Evolutionary conservation across 2,797 vertebrate species (phyloP), one percentile per base, ranked within the genome.

Genomic region (Cossypha caffra): DNA sequence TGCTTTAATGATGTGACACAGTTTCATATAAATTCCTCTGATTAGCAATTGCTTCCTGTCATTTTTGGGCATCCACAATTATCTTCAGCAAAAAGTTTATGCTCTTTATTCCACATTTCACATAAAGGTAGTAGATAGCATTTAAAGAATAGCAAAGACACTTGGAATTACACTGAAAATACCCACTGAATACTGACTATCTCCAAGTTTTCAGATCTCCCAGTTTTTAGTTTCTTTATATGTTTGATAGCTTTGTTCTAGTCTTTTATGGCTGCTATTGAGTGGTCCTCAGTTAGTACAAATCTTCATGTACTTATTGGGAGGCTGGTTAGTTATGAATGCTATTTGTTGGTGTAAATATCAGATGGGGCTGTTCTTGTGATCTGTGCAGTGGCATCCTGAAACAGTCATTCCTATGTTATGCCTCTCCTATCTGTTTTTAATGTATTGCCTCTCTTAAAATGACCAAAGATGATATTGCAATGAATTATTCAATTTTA

Each of bases 401-500:
- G 50, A 91, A 86, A 23, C 52, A 67, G 3, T 24, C 6, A 47
- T 74, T 67, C 47, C 11, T 67, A 11, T 48, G 77, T 72, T 58
- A 75, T 78, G 66, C 10, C 37, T 66, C 26, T 75, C 4, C 16
- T 68, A 50, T 71, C 74, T 69, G 6, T 54, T 91, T 94, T 73
- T 38, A 58, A 62, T 64, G 13, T 61, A 55, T 54, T 79, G 38
- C 28, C 21, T 66, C 48, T 80, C 61, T 69, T 94, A 80, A 90
- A 97, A 91, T 90, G 52, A 90, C 58, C 87, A 89, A 86, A 86
- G 54, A 93, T 74, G n/a, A 69, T 71, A 16, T 7, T 66, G 37
- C 43, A 17, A 4, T 94, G 52, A 93, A 29, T 71, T 66, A 8
- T 94, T 95, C 24, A 37, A 50, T 88, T 94, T 95, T 82, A 94